Base-by-base conservation (phyloP, 37 sponge, comb jelly and placozoan genomes). In the Amphimedon queenslandica region DNA sequence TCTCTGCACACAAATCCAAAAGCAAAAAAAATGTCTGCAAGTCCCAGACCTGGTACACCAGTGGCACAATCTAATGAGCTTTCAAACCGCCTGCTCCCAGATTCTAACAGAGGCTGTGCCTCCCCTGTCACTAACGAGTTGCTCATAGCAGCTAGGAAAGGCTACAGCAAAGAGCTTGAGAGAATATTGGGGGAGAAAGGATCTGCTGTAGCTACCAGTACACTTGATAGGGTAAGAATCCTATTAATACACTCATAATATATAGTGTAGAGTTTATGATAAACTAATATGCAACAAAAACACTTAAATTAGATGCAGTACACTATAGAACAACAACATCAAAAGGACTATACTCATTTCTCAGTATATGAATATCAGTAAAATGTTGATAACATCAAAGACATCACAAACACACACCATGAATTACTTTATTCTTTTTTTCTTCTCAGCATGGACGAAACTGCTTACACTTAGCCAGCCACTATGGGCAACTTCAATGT, bases 401-500 rank as follows among this genome's bases (percentile, higher is more conserved):
- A 70, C 51, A n/a, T 43, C 25, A 13, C 5, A 11, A 24, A 16
- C 25, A 43, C 53, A 8, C 37, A 41, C 3, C 10, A n/a, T 34
- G 72, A 24, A 30, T 47, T 47, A 71, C 55, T 43, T 24, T 35
- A 4, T 35, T 31, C 24, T 58, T 57, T 58, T 29, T 73, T 42
- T 43, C 24, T 28, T 10, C 31, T 42, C 31, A 84, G 85, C 73
- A 84, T 64, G 85, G 85, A 4, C 57, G 85, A 0, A 84, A 40
- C 38, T 77, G 78, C 40, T 65, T 84, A 18, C 85, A 84, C 25
- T 41, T 84, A 42, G 85, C 85, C 33, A n/a, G 56, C 24, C 35
- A 77, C 24, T 53, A 72, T 66, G 85, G 85, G 10, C 85, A 84
- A 21, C 30, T 77, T 61, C 60, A 72, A 18, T 77, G 78, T 37